Evolutionary conservation across 1,140 invertebrate genomes (phyloP).

Genomic region (Hormaphis cornu): DNA sequence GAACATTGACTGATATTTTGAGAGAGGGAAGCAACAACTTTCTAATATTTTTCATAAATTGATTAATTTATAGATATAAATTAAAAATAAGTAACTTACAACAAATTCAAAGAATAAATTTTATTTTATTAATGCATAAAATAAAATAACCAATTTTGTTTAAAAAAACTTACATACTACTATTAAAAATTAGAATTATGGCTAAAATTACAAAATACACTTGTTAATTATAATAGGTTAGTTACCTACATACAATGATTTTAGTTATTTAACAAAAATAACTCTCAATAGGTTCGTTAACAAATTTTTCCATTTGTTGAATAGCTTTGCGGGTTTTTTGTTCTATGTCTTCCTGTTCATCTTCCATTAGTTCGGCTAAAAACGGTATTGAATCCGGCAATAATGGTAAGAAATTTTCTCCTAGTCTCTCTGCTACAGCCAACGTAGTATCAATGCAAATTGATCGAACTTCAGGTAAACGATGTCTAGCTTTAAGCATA

Average conservation of each 20-base stretch:
- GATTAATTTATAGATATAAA: too few relatives aligned
- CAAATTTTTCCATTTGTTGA: slow-evolving; percentile 64
- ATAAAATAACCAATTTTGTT: too few relatives aligned
- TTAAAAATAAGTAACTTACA: too few relatives aligned
- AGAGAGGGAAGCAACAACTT: too few relatives aligned
- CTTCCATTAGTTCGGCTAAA: slow-evolving; percentile 71
- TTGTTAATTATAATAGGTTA: too few relatives aligned
- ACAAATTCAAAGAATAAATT: too few relatives aligned
- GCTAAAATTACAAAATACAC: too few relatives aligned
- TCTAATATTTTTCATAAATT: too few relatives aligned
- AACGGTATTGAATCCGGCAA: slow-evolving; percentile 75
- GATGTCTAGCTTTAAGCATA: slow-evolving; percentile 72
- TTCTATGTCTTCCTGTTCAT: slow-evolving; percentile 71
- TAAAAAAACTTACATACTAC: too few relatives aligned
- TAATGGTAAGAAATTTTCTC: slow-evolving; percentile 68
- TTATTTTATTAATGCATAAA: too few relatives aligned
- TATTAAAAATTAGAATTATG: too few relatives aligned
- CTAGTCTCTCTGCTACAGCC: slow-evolving; percentile 63
- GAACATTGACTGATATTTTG: too few relatives aligned
- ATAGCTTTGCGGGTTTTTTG: slow-evolving; percentile 60
- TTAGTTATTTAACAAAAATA: slow-evolving; percentile 50
- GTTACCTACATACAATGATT: neutral
- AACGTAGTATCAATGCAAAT: slow-evolving; percentile 54
- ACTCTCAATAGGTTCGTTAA: slow-evolving; percentile 79
- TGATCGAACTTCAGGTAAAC: slow-evolving; percentile 49